Conservation (phyloP, 1,140 invertebrate species). For the Heliconius congener region DNA sequence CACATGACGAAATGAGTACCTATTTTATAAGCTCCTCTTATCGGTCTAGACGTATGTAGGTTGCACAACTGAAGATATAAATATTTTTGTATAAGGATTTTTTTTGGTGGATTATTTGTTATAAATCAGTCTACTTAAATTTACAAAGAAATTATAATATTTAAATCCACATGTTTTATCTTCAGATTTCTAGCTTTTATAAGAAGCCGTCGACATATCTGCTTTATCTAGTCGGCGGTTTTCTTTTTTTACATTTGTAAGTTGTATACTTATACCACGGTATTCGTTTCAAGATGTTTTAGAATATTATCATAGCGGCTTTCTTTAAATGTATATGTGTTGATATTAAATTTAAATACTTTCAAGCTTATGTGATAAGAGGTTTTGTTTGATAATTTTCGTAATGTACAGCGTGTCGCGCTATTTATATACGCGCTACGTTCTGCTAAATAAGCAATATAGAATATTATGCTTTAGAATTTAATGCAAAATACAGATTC, state of each 20-base stretch:
- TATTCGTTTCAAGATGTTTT: conserved; percentile 42
- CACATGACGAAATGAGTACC: conserved; percentile 15
- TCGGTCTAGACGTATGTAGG: conserved; percentile 1
- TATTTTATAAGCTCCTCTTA: conserved; percentile 21
- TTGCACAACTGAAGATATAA: not conserved
- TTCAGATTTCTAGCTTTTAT: conserved; percentile 4
- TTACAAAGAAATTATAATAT: conserved; percentile 3
- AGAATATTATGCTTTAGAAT: not conserved
- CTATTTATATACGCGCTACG: conserved; percentile 8
- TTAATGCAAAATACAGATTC: not conserved
- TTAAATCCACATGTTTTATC: not conserved
- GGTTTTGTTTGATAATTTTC: conserved; percentile 52
- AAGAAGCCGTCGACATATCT: conserved; percentile 10
- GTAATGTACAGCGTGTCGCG: conserved; percentile 23
- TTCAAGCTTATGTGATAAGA: conserved; percentile 63
- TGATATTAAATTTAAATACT: conserved; percentile 55
- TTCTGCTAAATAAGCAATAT: not conserved
- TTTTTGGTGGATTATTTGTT: not conserved
- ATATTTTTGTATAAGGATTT: not conserved
- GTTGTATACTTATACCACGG: not conserved
- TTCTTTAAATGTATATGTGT: conserved; percentile 47
- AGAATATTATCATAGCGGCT: conserved; percentile 56
- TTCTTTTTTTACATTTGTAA: conserved; percentile 30
- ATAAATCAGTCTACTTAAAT: not conserved
- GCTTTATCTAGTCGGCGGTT: conserved; percentile 34